These are phyloP conservation scores for Philonicus albiceps DNA, from an alignment of 2,888 invertebrate species.

Conservation along the genomic window DNA sequence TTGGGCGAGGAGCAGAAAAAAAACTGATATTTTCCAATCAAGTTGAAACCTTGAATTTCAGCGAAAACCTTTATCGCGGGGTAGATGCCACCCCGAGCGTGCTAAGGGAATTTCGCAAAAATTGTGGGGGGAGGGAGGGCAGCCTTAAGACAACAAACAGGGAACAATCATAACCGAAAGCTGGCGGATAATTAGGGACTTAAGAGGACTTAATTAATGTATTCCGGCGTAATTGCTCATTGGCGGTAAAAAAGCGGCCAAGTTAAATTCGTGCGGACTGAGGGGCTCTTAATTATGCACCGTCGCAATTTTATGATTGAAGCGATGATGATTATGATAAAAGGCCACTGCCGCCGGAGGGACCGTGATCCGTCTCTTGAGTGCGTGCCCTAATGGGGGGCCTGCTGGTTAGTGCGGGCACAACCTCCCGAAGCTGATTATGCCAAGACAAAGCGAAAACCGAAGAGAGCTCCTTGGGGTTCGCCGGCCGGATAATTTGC, in stretches of 20 bases:
- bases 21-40: constrained; percentile 35
- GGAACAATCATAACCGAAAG: constrained; percentile 39
- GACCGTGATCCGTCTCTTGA: neutral
- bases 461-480: neutral
- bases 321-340: constrained; percentile 36
- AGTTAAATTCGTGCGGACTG: neutral
- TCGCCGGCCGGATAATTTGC: neutral
- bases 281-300: constrained; percentile 33
- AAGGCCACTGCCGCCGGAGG: neutral
- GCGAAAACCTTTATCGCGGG: neutral
- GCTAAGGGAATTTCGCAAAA: neutral
- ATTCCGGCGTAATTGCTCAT: constrained; percentile 38
- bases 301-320: constrained; percentile 34
- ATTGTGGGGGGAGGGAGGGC: neutral
- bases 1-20: neutral
- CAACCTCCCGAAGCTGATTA: neutral
- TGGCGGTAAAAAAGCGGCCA: neutral
- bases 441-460: constrained; percentile 10
- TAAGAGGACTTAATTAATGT: constrained; percentile 43
- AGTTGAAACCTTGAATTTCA: constrained; percentile 22
- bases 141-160: constrained; percentile 37
- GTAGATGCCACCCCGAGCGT: neutral
- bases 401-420: neutral
- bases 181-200: constrained; percentile 41
- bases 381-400: neutral